These are phyloP conservation scores for Procambarus virginalis DNA, from an alignment of 1,140 invertebrate species.

Conservation along the genomic window DNA sequence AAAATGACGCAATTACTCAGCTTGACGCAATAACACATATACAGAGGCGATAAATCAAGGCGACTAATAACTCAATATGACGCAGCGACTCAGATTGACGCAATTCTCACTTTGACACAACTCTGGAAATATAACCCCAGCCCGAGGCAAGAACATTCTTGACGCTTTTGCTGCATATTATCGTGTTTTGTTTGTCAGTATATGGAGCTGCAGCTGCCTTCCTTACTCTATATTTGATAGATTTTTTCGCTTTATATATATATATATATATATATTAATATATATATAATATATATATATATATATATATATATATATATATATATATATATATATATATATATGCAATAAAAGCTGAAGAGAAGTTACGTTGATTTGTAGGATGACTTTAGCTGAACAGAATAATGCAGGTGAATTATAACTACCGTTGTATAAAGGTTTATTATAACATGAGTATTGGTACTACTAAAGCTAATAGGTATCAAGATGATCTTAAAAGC, in stretches of 20 bases:
- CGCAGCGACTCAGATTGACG: neutral
- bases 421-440: too few species aligned
- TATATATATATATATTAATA: slow-evolving; percentile 5
- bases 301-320: slow-evolving; percentile 20
- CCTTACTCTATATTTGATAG: too few species aligned
- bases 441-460: too few species aligned
- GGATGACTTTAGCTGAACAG: too few species aligned
- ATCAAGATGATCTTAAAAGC: too few species aligned
- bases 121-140: neutral
- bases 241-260: neutral
- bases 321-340: neutral
- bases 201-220: too few species aligned
- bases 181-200: too few species aligned
- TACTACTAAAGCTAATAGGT: too few species aligned
- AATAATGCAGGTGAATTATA: too few species aligned
- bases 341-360: neutral
- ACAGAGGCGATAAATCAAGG: neutral
- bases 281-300: neutral
- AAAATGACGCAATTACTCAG: neutral
- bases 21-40: neutral
- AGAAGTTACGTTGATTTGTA: too few species aligned
- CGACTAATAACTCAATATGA: slow-evolving; percentile 1
- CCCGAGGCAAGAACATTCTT: neutral
- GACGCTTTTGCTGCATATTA: too few species aligned
- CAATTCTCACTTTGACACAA: neutral